Evolutionary conservation across 2,113 vertebrate genomes (phyloP), one percentile per base, ranked within the genome.

Genomic region (Salvelinus fontinalis): DNA sequence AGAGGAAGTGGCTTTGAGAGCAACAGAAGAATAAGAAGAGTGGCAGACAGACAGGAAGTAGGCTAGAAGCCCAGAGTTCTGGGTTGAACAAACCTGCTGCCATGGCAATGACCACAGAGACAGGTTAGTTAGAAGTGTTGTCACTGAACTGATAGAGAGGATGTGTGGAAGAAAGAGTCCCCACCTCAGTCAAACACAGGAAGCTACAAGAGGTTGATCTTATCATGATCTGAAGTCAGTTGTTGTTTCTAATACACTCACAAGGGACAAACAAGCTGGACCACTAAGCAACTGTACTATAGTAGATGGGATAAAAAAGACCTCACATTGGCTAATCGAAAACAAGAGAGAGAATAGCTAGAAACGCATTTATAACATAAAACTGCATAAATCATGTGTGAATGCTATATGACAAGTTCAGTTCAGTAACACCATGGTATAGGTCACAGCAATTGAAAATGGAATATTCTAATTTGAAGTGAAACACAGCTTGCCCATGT

Each of bases 1-100:
- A 89, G 51, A 90, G 93, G 92, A 93, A 92, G 91, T 94, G 92
- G 93, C 85, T 93, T 92, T 88, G 87, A 88, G 89, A 86, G 88
- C 84, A 87, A 44, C 59, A 62, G 59, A n/a, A 48, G 81, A 44
- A 44, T 9, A 44, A 44, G 9, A 86, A 84, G 34, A 89, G 79
- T 87, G 88, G 84, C 86, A 92, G 90, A 92, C 90, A 92, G 39
- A 11, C 39, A 44, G 39, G 39, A 44, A 44, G 39, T 44, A 44
- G 39, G 9, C 39, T 9, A 11, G 39, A 9, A 44, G 39, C 39
- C 9, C 39, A 44, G 80, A 86, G 75, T 83, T 85, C 88, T 83
- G 51, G 51, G 9, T 44, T 44, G 39, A 44, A 44, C 39, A 74
- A 81, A 79, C 69, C 79, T 84, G 87, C 89, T 91, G 78, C 82